phyloP scores from a whole-genome alignment of 2,113 vertebrate species.

The Scolopax mira region DNA sequence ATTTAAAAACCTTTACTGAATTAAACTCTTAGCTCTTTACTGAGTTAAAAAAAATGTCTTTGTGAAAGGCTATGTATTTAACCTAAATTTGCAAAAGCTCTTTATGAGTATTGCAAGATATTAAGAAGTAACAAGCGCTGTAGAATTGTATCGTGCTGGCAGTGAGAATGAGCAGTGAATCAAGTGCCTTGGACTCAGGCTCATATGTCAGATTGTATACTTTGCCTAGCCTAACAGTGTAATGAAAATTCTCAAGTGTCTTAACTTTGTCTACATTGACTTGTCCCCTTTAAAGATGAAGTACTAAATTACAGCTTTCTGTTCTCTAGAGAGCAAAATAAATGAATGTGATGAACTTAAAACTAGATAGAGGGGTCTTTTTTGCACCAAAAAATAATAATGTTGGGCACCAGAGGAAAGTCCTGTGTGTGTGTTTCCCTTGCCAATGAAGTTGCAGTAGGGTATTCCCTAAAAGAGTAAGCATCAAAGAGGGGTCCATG shows the following conservation, averaged over 20 bases:
- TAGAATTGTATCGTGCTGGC: neutral
- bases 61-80: neutral
- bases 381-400: neutral
- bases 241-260: neutral
- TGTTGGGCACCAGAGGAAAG: neutral
- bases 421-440: neutral
- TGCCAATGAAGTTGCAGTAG: neutral
- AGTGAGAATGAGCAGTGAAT: neutral
- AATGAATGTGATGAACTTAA: neutral
- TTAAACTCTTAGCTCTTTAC: neutral
- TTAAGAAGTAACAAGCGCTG: neutral
- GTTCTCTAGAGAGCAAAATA: neutral
- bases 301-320: neutral
- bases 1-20: neutral
- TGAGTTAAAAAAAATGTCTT: neutral
- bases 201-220: slow-evolving; percentile 2
- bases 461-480: neutral
- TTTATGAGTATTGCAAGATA: neutral
- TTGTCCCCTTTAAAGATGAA: neutral
- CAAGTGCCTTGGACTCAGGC: neutral
- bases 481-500: neutral
- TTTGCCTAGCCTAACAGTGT: neutral
- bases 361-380: neutral
- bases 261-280: neutral
- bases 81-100: neutral